Evolutionary conservation across 2,888 invertebrate genomes (phyloP).

Genomic region (Lomographa bimaculata): DNA sequence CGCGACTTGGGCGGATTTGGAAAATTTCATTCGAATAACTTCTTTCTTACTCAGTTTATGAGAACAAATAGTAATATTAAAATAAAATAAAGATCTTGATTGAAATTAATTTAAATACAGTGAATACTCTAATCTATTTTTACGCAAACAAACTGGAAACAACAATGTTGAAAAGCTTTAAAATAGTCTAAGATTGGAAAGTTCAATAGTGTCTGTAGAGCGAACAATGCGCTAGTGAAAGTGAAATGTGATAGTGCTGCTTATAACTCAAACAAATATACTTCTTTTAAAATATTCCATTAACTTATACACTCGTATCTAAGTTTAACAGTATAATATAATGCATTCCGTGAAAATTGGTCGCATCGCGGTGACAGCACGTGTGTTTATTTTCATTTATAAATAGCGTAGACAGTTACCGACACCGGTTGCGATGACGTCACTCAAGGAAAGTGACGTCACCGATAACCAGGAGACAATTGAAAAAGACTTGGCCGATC

Average conservation of each 20-base stretch:
- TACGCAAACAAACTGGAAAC: conserved; percentile 8
- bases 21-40: conserved; percentile 22
- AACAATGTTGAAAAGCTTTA: conserved; percentile 35
- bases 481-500: conserved; percentile 55
- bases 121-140: conserved; percentile 6
- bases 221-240: conserved; percentile 7
- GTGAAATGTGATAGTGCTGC: conserved; percentile 20
- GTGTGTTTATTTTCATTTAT: conserved; percentile 76
- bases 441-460: conserved; percentile 66
- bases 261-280: too few species aligned
- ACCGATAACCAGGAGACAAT: conserved; percentile 36
- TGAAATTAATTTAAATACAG: too few species aligned
- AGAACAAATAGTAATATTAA: too few species aligned
- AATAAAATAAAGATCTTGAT: too few species aligned
- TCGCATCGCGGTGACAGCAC: conserved; percentile 53
- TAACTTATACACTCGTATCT: conserved; percentile 17
- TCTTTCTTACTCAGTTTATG: too few species aligned
- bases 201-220: conserved; percentile 26
- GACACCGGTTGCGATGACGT: conserved; percentile 60
- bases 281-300: conserved; percentile 25
- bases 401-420: conserved; percentile 62
- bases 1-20: conserved; percentile 63
- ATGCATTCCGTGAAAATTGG: conserved; percentile 71
- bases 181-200: conserved; percentile 32
- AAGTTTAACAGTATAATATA: too few species aligned